Evolutionary conservation across 2,113 vertebrate species (phyloP).

Genomic region (Notechis scutatus): DNA sequence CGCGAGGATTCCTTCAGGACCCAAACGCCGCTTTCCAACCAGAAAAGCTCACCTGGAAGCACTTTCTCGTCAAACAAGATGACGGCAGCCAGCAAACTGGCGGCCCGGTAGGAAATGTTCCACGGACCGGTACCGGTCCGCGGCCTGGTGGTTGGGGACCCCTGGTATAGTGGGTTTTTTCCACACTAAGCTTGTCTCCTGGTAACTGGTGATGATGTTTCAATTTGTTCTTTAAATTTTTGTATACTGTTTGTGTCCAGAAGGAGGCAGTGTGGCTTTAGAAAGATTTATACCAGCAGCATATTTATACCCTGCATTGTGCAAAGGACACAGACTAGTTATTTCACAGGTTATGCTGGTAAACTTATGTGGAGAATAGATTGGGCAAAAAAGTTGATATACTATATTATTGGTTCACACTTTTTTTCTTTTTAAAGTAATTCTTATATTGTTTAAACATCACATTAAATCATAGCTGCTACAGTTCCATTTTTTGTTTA

Average conservation of each 20-base stretch:
- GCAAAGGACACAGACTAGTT: neutral
- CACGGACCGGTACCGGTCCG: too few relatives aligned
- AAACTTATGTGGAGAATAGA: neutral
- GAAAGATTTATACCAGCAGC: fast-evolving
- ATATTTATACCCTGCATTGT: neutral
- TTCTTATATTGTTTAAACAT: neutral
- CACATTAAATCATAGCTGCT: neutral
- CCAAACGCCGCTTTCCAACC: too few relatives aligned
- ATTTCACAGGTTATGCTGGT: neutral
- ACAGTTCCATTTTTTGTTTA: neutral
- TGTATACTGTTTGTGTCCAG: conserved; percentile 42
- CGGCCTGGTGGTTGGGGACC: too few relatives aligned
- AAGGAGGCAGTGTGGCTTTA: conserved; percentile 61
- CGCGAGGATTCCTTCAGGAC: too few relatives aligned
- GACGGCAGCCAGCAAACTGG: too few relatives aligned
- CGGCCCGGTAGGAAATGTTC: too few relatives aligned
- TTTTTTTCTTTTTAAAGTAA: neutral
- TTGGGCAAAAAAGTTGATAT: neutral
- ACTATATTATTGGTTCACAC: neutral
- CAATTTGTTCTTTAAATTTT: neutral
- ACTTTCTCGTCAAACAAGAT: too few relatives aligned
- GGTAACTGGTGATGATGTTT: neutral
- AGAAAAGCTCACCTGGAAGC: too few relatives aligned
- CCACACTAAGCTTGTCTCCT: neutral
- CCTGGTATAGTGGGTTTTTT: neutral